Percentiles rank a stretch among this genome's conserved stretches.
These are phyloP conservation scores for Macrophya alboannulata DNA, from an alignment of 2,888 invertebrate genomes.

Conservation along the genomic window DNA sequence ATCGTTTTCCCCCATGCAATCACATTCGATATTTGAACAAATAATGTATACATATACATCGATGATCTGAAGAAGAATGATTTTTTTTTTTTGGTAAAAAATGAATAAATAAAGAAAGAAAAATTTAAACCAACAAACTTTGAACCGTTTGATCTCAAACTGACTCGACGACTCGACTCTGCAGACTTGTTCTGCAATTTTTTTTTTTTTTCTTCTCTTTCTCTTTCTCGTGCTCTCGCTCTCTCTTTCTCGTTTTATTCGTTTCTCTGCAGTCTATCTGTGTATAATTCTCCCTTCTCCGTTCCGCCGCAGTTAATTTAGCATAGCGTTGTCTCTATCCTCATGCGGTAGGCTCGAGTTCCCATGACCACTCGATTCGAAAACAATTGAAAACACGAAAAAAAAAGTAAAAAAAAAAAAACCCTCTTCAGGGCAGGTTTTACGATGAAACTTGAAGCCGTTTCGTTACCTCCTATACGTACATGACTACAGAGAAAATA, in stretches of 20 bases:
- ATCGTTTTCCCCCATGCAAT: background rate
- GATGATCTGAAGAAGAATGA: background rate
- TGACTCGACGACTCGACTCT: background rate
- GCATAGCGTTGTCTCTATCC: constrained; percentile 4
- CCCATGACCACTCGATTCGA: constrained; percentile 66
- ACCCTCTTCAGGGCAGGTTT: constrained; percentile 67
- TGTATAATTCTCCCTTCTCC: constrained; percentile 23
- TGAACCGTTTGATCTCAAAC: constrained; percentile 15
- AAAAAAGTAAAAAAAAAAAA: constrained; percentile 27
- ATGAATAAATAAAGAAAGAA: background rate
- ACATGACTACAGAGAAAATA: too few species aligned
- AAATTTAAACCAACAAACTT: background rate
- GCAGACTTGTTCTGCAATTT: constrained; percentile 21
- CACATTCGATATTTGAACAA: background rate
- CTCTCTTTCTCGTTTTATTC: constrained; percentile 5
- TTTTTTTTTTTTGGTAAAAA: background rate
- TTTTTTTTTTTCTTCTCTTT: background rate
- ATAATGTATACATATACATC: background rate
- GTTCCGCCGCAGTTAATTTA: background rate
- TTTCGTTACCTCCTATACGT: constrained; percentile 50
- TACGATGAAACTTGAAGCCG: constrained; percentile 73
- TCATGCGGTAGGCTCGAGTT: constrained; percentile 59
- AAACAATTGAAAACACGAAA: constrained; percentile 60
- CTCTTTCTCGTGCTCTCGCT: background rate
- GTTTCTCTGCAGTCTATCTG: constrained; percentile 11